phyloP scores from a whole-genome alignment of 2,113 vertebrate genomes.

The Grammatotria lemairii region DNA sequence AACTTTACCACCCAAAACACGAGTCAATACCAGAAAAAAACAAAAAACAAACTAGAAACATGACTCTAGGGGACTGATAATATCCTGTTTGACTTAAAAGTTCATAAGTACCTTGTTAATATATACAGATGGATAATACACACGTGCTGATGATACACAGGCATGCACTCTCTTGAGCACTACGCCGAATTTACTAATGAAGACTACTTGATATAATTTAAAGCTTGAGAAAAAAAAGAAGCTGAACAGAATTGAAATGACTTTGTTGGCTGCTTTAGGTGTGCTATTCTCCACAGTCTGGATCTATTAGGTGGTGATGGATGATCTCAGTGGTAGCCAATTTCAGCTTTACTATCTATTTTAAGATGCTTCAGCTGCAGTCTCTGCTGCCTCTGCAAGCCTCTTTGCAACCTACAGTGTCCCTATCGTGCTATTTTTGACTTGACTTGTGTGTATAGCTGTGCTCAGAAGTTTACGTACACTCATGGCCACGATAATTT shows the following conservation, averaged over 20 bases:
- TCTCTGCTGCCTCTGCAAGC: background rate
- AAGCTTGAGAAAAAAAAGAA: background rate
- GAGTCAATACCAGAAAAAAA: background rate
- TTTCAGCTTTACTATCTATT: background rate
- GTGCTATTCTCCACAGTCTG: background rate
- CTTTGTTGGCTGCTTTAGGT: background rate
- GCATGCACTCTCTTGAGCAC: background rate
- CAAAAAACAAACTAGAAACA: background rate
- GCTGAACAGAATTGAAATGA: background rate
- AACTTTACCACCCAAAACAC: background rate
- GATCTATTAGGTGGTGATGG: background rate
- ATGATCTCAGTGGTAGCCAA: background rate
- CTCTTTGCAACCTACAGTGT: background rate
- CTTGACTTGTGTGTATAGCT: background rate
- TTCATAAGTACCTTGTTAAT: background rate
- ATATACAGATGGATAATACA: background rate
- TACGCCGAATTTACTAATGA: background rate
- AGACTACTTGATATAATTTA: background rate
- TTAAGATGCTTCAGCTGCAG: background rate
- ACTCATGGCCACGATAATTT: background rate
- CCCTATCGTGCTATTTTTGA: background rate
- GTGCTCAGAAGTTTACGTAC: background rate
- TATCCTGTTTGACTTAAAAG: background rate
- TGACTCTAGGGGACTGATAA: background rate
- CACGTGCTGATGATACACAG: background rate